These are phyloP conservation scores for Troilus luridus DNA, from an alignment of 2,888 invertebrate species.

Conservation along the genomic window DNA sequence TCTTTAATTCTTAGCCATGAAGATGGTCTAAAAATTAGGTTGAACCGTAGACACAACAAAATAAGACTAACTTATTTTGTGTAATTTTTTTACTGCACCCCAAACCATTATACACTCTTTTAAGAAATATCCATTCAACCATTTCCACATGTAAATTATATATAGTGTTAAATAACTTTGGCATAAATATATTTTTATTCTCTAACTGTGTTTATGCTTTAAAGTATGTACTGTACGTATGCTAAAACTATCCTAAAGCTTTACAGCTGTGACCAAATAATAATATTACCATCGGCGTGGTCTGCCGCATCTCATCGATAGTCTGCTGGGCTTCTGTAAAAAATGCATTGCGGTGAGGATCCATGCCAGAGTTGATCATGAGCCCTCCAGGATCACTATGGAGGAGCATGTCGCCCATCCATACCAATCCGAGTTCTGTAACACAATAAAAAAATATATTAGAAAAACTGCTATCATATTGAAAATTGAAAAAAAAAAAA, in stretches of 20 bases:
- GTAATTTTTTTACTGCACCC: no score
- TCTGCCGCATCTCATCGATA: slow-evolving; percentile 67
- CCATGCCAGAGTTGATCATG: slow-evolving; percentile 70
- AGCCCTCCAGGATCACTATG: slow-evolving; percentile 69
- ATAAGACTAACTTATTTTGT: no score
- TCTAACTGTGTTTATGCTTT: no score
- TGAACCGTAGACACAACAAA: no score
- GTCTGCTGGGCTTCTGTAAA: slow-evolving; percentile 67
- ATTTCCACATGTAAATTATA: no score
- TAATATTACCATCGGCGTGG: slow-evolving; percentile 70
- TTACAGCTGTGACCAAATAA: slow-evolving; percentile 54
- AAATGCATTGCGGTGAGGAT: slow-evolving; percentile 68
- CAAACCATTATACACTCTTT: no score
- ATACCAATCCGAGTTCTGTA: slow-evolving; percentile 76
- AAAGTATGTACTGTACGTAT: no score
- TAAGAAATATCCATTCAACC: no score
- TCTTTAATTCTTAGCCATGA: no score
- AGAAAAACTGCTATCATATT: neutral
- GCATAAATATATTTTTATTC: neutral
- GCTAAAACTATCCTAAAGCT: slow-evolving; percentile 36
- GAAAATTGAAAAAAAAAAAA: no score
- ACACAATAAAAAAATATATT: neutral
- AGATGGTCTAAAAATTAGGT: no score
- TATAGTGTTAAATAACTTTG: no score
- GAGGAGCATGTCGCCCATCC: slow-evolving; percentile 77